phyloP scores from a whole-genome alignment of 2,888 invertebrate genomes.

The Papilio gigon region DNA sequence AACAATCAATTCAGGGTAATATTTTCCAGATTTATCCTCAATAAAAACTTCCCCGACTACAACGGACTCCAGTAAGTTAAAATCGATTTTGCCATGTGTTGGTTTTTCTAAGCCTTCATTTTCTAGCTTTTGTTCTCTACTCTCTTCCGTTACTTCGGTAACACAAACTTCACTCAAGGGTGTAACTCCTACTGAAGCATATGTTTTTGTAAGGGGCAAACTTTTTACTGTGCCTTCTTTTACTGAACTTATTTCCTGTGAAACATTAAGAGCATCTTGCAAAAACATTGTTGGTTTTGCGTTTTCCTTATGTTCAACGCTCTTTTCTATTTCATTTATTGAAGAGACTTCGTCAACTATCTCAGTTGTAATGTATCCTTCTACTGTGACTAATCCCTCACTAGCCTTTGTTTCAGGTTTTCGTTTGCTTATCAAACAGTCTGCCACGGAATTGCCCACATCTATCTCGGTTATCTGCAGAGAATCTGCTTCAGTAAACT shows the following conservation, averaged over 20 bases:
- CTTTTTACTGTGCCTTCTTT: constrained; percentile 83
- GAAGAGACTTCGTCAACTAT: constrained; percentile 73
- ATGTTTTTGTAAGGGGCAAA: constrained; percentile 72
- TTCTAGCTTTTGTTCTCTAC: constrained; percentile 82
- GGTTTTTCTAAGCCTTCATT: constrained; percentile 69
- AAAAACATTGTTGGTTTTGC: constrained; percentile 83
- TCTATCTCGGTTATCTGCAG: constrained; percentile 70
- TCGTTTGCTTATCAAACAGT: constrained; percentile 53
- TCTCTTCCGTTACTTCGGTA: constrained; percentile 84
- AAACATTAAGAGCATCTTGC: constrained; percentile 86
- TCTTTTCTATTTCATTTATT: constrained; percentile 70
- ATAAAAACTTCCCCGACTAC: constrained; percentile 86
- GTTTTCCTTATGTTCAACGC: constrained; percentile 65
- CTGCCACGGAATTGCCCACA: constrained; percentile 56
- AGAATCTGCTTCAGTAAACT: constrained; percentile 63
- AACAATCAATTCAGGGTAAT: constrained; percentile 89
- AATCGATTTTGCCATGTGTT: constrained; percentile 83
- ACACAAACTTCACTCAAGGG: constrained; percentile 85
- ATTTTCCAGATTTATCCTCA: constrained; percentile 88
- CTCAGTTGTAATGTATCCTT: constrained; percentile 81
- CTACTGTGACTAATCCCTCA: constrained; percentile 60
- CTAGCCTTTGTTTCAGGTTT: constrained; percentile 55
- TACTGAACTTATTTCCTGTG: constrained; percentile 83
- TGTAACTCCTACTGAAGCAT: constrained; percentile 81
- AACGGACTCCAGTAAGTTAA: constrained; percentile 84